Base-by-base conservation (phyloP, 2,797 vertebrate species). In the Parambassis ranga region DNA sequence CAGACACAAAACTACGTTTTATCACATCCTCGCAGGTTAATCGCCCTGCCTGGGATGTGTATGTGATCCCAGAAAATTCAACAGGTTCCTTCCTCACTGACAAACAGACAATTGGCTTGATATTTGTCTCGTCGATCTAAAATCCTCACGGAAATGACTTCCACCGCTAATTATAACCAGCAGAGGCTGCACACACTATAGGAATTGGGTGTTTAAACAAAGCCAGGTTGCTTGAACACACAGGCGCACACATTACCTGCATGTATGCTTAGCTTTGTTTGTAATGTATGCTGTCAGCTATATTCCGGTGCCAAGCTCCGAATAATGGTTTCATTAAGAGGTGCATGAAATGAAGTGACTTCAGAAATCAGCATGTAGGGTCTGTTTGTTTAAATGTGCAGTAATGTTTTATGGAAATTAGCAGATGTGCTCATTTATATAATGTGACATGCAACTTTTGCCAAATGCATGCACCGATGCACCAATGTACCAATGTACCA, bases 121-220 rank as follows among this genome's bases (percentile, higher is more conserved):
- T 67, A 49, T 57, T 68, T 58, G 32, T 32, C 32, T 53, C 3
- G 10, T 35, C 22, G 10, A 66, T 64, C 66, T 65, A 6, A 58
- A 75, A 75, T 69, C 43, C 32, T 52, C 41, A 48, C 3, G 24
- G 19, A 64, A 51, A 58, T 4, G 1, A 60, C 42, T 47, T 68
- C 16, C 53, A 66, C 28, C 38, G 57, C 51, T 87, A 78, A 83
- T 80, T 80, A 85, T 66, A 83, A 57, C 41, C 24, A 15, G 53
- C 33, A 76, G 64, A 58, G 53, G 51, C 44, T 55, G 26, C 19
- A 11, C 28, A 15, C 11, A 20, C 57, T 33, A 1, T 42, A 65
- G 46, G 49, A 79, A 66, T 36, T 63, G 27, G 31, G 44, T 71
- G 44, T 68, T 79, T 51, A 69, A 69, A 59, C 30, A 65, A 50